phyloP scores from a whole-genome alignment of 2,797 vertebrate species.

The Phylloscopus collybita region DNA sequence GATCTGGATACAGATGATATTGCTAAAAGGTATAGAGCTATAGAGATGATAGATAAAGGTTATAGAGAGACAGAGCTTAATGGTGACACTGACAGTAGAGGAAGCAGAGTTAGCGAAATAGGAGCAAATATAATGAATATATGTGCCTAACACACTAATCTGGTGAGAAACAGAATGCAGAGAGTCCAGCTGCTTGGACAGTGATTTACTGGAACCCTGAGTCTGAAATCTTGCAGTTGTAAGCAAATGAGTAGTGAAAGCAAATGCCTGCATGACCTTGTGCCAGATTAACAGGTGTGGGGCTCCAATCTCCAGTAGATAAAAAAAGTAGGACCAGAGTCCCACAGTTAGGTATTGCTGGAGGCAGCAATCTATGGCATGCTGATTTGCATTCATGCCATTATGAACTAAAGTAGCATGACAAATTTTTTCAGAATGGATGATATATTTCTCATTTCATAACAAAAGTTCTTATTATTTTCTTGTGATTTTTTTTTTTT shows the following conservation, averaged over 20 bases:
- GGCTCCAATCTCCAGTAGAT: background rate
- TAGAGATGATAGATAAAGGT: background rate
- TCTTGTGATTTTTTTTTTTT: background rate
- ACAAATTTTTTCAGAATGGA: background rate
- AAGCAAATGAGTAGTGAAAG: background rate
- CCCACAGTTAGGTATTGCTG: background rate
- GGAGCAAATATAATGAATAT: background rate
- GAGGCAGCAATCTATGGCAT: background rate
- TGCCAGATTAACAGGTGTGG: background rate
- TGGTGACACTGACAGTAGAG: background rate
- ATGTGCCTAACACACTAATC: background rate
- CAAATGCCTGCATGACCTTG: background rate
- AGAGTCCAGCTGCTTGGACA: background rate
- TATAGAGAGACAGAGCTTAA: background rate
- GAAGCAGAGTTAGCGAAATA: background rate
- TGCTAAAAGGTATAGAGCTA: background rate
- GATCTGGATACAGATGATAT: background rate
- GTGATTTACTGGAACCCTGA: background rate
- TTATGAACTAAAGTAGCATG: background rate
- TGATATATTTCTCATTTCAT: background rate
- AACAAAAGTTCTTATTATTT: background rate
- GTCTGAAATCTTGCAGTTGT: background rate
- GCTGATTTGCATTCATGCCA: background rate
- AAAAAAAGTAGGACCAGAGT: background rate
- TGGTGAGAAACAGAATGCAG: background rate